phyloP scores from a whole-genome alignment of 2,888 invertebrate species.

The Chorisops tibialis region DNA sequence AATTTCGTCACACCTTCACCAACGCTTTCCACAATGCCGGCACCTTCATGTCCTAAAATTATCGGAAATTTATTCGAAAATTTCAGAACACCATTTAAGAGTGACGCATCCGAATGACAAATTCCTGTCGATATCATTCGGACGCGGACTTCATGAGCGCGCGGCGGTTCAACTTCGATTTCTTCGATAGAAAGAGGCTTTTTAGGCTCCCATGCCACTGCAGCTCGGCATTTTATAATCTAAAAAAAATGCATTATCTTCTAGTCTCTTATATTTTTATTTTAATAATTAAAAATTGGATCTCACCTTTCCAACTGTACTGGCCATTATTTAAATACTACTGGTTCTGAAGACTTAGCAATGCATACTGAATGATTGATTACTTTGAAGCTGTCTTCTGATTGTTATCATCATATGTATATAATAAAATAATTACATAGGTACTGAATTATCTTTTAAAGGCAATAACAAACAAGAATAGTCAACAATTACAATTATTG shows the following conservation, averaged over 20 bases:
- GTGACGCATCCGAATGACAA: slow-evolving; percentile 92
- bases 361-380: too few relatives aligned
- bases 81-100: slow-evolving; percentile 81
- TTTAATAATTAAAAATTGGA: not conserved
- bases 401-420: too few relatives aligned
- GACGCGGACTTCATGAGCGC: slow-evolving; percentile 87
- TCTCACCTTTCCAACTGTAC: slow-evolving; percentile 17
- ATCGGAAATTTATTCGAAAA: slow-evolving; percentile 85
- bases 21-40: slow-evolving; percentile 94
- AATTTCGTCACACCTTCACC: slow-evolving; percentile 90
- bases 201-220: slow-evolving; percentile 94
- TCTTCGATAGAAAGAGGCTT: slow-evolving; percentile 85
- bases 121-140: slow-evolving; percentile 77
- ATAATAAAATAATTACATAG: too few relatives aligned
- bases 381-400: too few relatives aligned
- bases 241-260: slow-evolving; percentile 46
- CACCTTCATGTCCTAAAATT: slow-evolving; percentile 94
- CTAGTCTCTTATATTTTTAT: too few relatives aligned
- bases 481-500: too few relatives aligned
- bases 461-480: too few relatives aligned
- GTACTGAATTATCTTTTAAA: too few relatives aligned
- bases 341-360: too few relatives aligned
- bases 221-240: slow-evolving; percentile 89
- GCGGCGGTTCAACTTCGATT: slow-evolving; percentile 91
- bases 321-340: slow-evolving; percentile 1